These are phyloP conservation scores for Lacerta agilis DNA, from an alignment of 2,797 vertebrate genomes.

Conservation along the genomic window DNA sequence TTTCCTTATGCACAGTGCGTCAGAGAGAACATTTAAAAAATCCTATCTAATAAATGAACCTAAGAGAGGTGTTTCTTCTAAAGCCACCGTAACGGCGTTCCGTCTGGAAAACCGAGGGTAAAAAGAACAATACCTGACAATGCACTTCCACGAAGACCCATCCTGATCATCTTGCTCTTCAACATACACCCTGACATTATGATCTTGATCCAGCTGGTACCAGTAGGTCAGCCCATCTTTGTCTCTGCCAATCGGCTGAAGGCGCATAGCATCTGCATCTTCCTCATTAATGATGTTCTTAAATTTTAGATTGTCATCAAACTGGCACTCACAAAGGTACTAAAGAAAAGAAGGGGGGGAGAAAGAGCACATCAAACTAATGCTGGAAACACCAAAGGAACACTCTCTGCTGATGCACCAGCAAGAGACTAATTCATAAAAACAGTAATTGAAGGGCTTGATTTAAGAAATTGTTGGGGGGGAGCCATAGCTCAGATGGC, in stretches of 20 bases:
- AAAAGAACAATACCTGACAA: slow-evolving; percentile 86
- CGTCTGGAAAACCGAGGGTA: not conserved
- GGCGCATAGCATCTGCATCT: slow-evolving; percentile 93
- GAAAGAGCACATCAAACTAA: not conserved
- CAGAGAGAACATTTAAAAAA: not conserved
- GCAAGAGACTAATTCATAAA: not conserved
- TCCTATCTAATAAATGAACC: not conserved
- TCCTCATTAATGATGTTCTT: slow-evolving; percentile 95
- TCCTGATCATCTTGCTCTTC: slow-evolving; percentile 98
- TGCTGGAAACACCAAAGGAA: not conserved
- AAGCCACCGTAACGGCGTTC: not conserved
- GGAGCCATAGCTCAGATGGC: not conserved
- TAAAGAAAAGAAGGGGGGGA: slow-evolving; percentile 66
- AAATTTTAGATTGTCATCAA: slow-evolving; percentile 98
- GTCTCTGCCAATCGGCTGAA: slow-evolving; percentile 94
- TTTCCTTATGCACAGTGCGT: not conserved
- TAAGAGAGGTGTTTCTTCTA: not conserved
- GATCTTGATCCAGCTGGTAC: slow-evolving; percentile 96
- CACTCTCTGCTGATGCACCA: not conserved
- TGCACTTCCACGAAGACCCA: slow-evolving; percentile 95
- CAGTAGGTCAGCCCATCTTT: slow-evolving; percentile 94
- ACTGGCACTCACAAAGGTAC: slow-evolving; percentile 99
- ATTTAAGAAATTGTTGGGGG: not conserved
- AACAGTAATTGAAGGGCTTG: not conserved
- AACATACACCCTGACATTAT: slow-evolving; percentile 94